These are phyloP conservation scores for Acholoe squamosa DNA, from an alignment of 2,888 invertebrate species.

Conservation along the genomic window DNA sequence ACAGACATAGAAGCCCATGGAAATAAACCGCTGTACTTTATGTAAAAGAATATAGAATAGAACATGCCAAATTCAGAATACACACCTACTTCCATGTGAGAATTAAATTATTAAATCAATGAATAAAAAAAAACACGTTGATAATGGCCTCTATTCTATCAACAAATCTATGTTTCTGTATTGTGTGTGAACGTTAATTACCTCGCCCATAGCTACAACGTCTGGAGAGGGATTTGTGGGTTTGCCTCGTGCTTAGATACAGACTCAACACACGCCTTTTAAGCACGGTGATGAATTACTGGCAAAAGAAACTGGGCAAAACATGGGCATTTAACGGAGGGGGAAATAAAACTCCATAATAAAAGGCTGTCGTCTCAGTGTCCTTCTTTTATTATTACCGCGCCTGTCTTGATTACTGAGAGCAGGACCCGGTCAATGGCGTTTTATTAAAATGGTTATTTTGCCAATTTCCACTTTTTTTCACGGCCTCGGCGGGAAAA, in stretches of 20 bases:
- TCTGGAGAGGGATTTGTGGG: too few relatives aligned
- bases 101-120: too few relatives aligned
- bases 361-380: constrained; percentile 43
- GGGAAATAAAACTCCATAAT: constrained; percentile 42
- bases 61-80: too few relatives aligned
- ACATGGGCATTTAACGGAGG: constrained; percentile 31
- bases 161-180: too few relatives aligned
- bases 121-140: too few relatives aligned
- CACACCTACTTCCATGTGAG: too few relatives aligned
- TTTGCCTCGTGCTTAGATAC: not conserved
- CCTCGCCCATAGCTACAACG: too few relatives aligned
- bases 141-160: too few relatives aligned
- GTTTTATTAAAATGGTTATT: constrained; percentile 57
- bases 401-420: constrained; percentile 55
- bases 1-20: too few relatives aligned
- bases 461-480: constrained; percentile 54
- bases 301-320: constrained; percentile 3
- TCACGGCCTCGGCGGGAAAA: constrained; percentile 29
- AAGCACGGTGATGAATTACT: not conserved
- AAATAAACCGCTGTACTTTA: too few relatives aligned
- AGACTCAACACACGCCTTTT: not conserved
- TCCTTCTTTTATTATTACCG: constrained; percentile 45
- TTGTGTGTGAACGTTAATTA: too few relatives aligned
- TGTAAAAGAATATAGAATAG: too few relatives aligned
- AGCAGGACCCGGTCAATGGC: constrained; percentile 39